Base-by-base conservation (phyloP, 2,113 vertebrate genomes). In the Chinchilla lanigera region DNA sequence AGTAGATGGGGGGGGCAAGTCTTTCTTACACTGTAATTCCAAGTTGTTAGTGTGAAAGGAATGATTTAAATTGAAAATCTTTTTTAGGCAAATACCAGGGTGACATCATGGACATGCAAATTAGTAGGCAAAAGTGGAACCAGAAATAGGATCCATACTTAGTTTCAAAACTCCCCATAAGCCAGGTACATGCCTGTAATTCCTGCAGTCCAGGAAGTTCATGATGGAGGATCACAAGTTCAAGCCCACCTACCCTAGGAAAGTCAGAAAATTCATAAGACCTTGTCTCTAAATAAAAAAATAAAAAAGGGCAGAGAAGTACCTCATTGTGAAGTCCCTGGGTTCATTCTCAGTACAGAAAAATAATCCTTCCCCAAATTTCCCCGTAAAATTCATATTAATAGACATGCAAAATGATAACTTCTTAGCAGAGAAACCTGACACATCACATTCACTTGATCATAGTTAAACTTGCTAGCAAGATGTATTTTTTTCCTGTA, bases 101-200 rank as follows among this genome's bases (percentile, higher is more conserved):
- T 83, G 86, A 90, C 33, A 92, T 83, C 13, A 89, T 54, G 44
- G 30, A 89, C 94, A 38, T 35, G 71, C 71, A 78, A 94, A 86
- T 92, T 85, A 75, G 19, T n/a, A 83, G 16, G 13, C 44, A 41
- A 85, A 95, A 73, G 2, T 82, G n/a, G 5, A 17, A 41, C 26
- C 17, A 78, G 19, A 93, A 93, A 65, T 20, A 71, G 2, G 13
- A 58, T 93, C 60, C 80, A 84, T 88, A 24, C 85, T 16, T 90
- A 87, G 5, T 28, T 13, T 96, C 75, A 75, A 91, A 73, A n/a
- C 24, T 77, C 24, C 24, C 26, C 30, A 26, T 47, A 44, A 77
- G 5, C 11, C 24, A 13, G 10, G 41, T 14, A 14, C 41, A 77
- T 77, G 73, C 44, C 26, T 17, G 3, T 77, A 77, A 26, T 47